These are phyloP conservation scores for Pterophyllum scalare DNA, from an alignment of 2,113 vertebrate genomes.

Conservation along the genomic window DNA sequence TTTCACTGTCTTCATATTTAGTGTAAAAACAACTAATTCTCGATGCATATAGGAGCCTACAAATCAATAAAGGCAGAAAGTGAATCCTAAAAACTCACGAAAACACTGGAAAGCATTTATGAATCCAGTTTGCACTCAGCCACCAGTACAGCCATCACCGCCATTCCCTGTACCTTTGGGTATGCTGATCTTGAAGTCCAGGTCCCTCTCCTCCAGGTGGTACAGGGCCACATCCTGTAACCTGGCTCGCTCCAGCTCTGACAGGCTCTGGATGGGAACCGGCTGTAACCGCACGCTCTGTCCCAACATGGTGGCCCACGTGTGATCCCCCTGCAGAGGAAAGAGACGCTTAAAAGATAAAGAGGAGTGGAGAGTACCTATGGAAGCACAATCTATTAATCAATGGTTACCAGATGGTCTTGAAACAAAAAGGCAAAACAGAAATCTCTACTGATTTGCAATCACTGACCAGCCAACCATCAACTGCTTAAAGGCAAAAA, in stretches of 20 bases:
- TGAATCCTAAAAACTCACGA: neutral
- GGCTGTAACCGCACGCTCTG: constrained; percentile 81
- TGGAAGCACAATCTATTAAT: neutral
- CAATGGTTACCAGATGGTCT: neutral
- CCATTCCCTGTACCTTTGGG: constrained; percentile 73
- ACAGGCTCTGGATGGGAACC: constrained; percentile 82
- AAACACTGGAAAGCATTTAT: neutral
- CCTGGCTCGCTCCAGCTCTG: constrained; percentile 82
- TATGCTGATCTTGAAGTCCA: constrained; percentile 82
- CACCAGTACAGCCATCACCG: neutral
- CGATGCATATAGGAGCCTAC: neutral
- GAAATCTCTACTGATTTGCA: neutral
- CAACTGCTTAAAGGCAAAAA: neutral
- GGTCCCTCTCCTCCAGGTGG: constrained; percentile 80
- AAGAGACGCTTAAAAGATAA: neutral
- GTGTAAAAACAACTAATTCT: no score
- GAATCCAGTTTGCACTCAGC: neutral
- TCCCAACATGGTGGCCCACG: constrained; percentile 83
- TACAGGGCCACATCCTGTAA: constrained; percentile 82
- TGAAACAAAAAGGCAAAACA: neutral
- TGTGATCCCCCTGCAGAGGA: constrained; percentile 74
- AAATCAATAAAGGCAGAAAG: neutral
- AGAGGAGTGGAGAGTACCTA: neutral
- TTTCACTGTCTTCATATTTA: no score
- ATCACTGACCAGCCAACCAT: constrained; percentile 20